Percentiles rank a stretch among this genome's conserved stretches.
phyloP scores from a whole-genome alignment of 2,797 vertebrate species.

The Eospalax fontanierii region DNA sequence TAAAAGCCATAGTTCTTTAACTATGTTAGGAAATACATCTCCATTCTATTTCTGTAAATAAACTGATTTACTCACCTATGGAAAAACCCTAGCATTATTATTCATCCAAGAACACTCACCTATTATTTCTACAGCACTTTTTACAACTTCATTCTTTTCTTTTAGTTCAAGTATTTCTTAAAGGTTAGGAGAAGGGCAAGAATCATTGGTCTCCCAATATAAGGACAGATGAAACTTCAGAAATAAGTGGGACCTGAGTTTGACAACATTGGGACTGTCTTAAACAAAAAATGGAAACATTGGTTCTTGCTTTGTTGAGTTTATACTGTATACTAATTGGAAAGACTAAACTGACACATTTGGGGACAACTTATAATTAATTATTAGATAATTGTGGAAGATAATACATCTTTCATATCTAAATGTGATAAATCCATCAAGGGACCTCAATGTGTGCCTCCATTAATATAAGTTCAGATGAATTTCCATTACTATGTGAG shows the following conservation, averaged over 20 bases:
- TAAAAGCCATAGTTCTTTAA: constrained; percentile 54
- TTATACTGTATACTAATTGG: not conserved
- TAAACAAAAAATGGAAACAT: constrained; percentile 16
- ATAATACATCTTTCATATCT: not conserved
- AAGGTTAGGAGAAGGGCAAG: not conserved
- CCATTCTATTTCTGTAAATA: constrained; percentile 48
- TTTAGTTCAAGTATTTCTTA: constrained; percentile 27
- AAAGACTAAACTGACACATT: not conserved
- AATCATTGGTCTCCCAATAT: not conserved
- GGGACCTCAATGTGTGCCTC: not conserved
- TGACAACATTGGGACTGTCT: not conserved
- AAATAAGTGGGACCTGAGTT: constrained; percentile 32
- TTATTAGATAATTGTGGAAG: not conserved
- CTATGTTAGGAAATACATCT: constrained; percentile 52
- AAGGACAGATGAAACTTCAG: constrained; percentile 22
- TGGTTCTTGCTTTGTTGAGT: not conserved
- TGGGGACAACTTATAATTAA: constrained; percentile 11
- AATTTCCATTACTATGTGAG: not conserved
- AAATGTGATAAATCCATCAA: constrained; percentile 18
- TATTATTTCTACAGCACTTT: constrained; percentile 43
- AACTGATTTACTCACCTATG: constrained; percentile 18
- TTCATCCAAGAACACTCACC: not conserved
- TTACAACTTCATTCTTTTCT: constrained; percentile 9
- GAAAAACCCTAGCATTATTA: not conserved
- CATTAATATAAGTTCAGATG: constrained; percentile 39